Evolutionary conservation across 2,113 vertebrate species (phyloP), one percentile per base, ranked within the genome.

Genomic region (Spea multiplicata): DNA sequence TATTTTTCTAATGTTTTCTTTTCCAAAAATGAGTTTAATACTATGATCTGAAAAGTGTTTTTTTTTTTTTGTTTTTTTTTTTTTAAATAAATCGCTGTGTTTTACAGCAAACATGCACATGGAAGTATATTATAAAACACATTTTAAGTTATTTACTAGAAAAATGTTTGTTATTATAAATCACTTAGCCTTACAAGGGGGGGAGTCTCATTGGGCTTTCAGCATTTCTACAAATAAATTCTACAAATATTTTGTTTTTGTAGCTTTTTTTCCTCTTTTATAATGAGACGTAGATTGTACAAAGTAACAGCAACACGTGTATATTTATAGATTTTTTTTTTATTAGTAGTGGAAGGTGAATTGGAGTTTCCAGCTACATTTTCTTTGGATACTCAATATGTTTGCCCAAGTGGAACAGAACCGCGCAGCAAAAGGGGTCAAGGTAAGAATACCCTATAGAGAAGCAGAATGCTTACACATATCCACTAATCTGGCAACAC

Each of bases 401-500:
- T 93, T 88, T 90, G 90, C 87, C 83, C 90, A 91, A 93, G 90
- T 86, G 81, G 86, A 85, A 85, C 86, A 90, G 52, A 91, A 85
- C 85, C 86, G 86, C 83, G 76, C 64, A 82, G 61, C 88, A 89
- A 88, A 89, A 85, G 86, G 88, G 89, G 90, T 92, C 90, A 92
- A 84, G 91, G 80, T 79, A 82, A 92, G 88, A 89, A 91, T 88
- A 84, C 83, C 87, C 91, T 76, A 50, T 68, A 88, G 86, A 81
- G 85, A 88, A 88, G 66, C 84, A 87, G 83, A 86, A 89, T 87
- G 86, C 79, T 90, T 86, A 86, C 82, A 86, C 87, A 66, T 88
- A 89, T 91, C 87, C 86, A 86, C 90, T 92, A 90, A 91, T 92
- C 92, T 89, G 89, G 86, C 88, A 91, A 91, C 88, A 91, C 87